Evolutionary conservation across 2,888 invertebrate species (phyloP), one percentile per base, ranked within the genome.

Genomic region (Callyntrura guangdongensis): DNA sequence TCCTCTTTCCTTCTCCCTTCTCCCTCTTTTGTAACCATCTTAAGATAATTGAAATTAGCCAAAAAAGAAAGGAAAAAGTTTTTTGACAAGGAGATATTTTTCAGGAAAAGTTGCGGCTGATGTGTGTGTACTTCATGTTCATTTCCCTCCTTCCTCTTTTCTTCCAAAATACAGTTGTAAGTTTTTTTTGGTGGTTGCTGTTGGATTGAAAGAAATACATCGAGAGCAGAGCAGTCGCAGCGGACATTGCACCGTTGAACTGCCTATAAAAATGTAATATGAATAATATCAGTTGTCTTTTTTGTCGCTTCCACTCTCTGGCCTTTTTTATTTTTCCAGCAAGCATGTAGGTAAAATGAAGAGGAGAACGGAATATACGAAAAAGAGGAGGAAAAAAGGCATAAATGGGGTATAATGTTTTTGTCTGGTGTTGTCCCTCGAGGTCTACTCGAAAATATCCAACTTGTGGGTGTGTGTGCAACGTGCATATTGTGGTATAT

Each of bases 31-130:
- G 49, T 61, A 36, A n/a, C 79, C 74, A 86, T 89, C 90, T 86
- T 82, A 90, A 82, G 90, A 90, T 90, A 90, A 86, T 86, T 86
- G 90, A 86, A 90, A 86, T 90, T 90, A 86, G 86, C 90, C 81
- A 36, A 27, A 36, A 67, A 61, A 47, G 84, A 85, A 86, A 81
- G n/a, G 79, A 72, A 69, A 36, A 45, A 25, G 47, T 67, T 53
- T 53, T 81, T 59, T 90, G 90, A 90, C 90, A 90, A 81, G 81
- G 85, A 61, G 67, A 77, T 86, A 74, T 85, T 85, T 89, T 82
- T 90, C 49, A 25, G 22, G 6, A 72, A 9, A 45, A 45, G 36
- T 72, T 69, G 64, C 22, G 36, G 69, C 17, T n/a, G 8, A 2
- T 53, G n/a, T 53, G 53, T 53, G 53, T n/a, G n/a, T 53, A 53